Percentiles rank a stretch among this genome's conserved stretches.
phyloP scores from a whole-genome alignment of 2,113 vertebrate species.

The Choloepus hoffmanni region DNA sequence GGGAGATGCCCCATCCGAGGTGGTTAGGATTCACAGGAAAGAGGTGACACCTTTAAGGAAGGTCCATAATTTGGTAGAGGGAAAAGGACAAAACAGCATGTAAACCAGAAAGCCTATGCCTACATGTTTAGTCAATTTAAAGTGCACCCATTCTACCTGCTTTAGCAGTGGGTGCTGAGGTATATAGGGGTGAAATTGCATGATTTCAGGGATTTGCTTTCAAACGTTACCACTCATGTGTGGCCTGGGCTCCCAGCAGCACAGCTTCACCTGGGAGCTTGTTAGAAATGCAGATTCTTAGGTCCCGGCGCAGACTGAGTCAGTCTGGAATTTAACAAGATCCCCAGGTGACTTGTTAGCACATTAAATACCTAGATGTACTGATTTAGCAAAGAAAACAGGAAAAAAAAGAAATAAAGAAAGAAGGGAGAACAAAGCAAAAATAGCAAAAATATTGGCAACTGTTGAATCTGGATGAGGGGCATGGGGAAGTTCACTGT shows the following conservation, averaged over 20 bases:
- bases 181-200: neutral
- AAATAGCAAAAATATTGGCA: neutral
- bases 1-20: rapidly evolving
- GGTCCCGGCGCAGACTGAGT: neutral
- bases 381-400: neutral
- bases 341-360: neutral
- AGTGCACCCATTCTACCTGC: neutral
- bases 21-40: neutral
- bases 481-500: rapidly evolving
- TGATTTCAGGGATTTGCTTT: neutral
- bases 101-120: neutral
- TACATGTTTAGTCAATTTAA: neutral
- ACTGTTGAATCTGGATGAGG: neutral
- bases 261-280: neutral
- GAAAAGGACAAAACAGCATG: neutral
- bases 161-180: neutral
- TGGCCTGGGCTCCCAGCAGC: neutral
- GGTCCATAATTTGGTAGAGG: neutral
- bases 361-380: neutral
- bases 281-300: neutral
- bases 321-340: neutral
- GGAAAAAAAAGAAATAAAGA: neutral
- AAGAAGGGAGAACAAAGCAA: neutral
- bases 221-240: neutral
- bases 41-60: neutral